Evolutionary conservation across 1,140 invertebrate species (phyloP).

Genomic region (Papilio aristodemus): DNA sequence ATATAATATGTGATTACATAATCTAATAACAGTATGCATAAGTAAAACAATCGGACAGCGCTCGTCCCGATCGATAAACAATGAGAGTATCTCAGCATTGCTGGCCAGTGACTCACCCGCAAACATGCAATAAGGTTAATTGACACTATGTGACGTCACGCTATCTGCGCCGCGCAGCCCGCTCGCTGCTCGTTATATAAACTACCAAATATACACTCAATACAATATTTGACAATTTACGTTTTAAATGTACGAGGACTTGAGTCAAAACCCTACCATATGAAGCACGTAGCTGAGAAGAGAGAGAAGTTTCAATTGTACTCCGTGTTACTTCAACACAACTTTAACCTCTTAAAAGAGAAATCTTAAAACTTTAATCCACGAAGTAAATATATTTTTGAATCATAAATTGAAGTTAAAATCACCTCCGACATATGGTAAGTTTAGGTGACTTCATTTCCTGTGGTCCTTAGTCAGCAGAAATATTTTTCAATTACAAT

Average conservation of each 20-base stretch:
- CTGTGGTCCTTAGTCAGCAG: no score
- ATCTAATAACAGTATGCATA: neutral
- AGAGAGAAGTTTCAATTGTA: no score
- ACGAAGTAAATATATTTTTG: no score
- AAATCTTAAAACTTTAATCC: no score
- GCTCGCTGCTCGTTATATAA: neutral
- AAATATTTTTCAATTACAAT: no score
- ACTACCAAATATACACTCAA: neutral
- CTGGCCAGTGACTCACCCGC: neutral
- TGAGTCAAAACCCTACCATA: neutral
- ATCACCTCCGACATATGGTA: no score
- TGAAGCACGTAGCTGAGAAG: no score
- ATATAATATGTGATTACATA: neutral
- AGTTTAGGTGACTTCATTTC: no score
- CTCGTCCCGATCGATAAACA: constrained; percentile 7
- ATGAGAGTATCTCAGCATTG: constrained; percentile 9
- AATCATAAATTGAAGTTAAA: no score
- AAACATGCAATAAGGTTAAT: constrained; percentile 23
- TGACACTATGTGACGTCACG: constrained; percentile 7
- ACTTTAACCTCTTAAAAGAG: no score
- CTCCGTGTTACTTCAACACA: no score
- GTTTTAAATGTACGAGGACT: neutral
- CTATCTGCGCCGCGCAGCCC: neutral
- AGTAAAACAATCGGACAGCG: neutral
- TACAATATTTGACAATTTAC: neutral